Evolutionary conservation across 1,140 invertebrate genomes (phyloP).

Genomic region (Elysia chlorotica): DNA sequence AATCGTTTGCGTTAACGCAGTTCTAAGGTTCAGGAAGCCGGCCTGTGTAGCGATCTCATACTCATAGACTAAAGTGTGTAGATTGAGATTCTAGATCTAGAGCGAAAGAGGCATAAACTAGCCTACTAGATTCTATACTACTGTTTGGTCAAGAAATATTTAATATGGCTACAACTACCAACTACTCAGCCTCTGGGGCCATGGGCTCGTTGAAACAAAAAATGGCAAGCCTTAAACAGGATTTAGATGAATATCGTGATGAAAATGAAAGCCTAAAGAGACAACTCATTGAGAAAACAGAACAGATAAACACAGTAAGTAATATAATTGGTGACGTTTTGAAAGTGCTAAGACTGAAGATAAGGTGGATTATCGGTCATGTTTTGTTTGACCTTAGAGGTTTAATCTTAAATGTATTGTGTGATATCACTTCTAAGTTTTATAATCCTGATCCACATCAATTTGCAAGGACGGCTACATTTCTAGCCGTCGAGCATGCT

Average conservation of each 20-base stretch:
- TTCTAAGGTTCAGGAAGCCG: slow-evolving; percentile 13
- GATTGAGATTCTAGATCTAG: too few relatives aligned
- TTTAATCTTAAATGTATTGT: too few relatives aligned
- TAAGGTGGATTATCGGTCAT: too few relatives aligned
- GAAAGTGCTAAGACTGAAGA: neutral
- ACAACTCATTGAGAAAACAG: slow-evolving; percentile 80
- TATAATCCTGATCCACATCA: too few relatives aligned
- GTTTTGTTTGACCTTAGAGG: too few relatives aligned
- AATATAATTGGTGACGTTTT: slow-evolving; percentile 16
- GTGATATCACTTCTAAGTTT: too few relatives aligned
- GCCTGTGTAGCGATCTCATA: slow-evolving; percentile 9
- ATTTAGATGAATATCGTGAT: slow-evolving; percentile 97
- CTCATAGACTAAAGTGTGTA: too few relatives aligned
- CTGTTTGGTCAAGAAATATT: neutral
- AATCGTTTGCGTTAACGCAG: neutral
- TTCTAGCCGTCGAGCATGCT: too few relatives aligned
- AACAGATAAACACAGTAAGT: slow-evolving; percentile 69
- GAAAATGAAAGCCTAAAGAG: slow-evolving; percentile 30
- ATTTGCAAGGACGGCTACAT: too few relatives aligned
- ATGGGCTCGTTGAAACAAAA: slow-evolving; percentile 89
- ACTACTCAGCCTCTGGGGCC: slow-evolving; percentile 27
- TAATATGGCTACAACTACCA: slow-evolving; percentile 23
- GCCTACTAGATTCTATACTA: too few relatives aligned
- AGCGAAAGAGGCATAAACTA: too few relatives aligned
- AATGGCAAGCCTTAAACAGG: slow-evolving; percentile 97